These are phyloP conservation scores for Pammene fasciana DNA, from an alignment of 2,888 invertebrate species.

Conservation along the genomic window DNA sequence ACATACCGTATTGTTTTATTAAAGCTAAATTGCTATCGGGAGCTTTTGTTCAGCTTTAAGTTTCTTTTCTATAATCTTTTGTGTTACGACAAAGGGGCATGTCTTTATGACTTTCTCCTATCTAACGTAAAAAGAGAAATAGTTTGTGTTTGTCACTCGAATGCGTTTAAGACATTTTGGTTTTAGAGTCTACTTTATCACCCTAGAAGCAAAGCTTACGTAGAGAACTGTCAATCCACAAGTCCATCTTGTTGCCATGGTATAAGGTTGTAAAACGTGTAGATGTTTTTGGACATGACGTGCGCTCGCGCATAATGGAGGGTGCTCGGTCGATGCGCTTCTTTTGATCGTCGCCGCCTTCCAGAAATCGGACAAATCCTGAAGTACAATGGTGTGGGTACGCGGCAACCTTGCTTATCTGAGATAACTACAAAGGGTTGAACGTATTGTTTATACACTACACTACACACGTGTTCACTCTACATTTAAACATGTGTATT, in stretches of 20 bases:
- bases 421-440: conserved; percentile 12
- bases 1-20: conserved; percentile 3
- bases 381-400: conserved; percentile 43
- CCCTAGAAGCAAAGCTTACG: conserved; percentile 30
- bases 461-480: background rate
- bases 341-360: conserved; percentile 53
- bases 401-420: conserved; percentile 26
- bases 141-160: background rate
- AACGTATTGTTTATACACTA: conserved; percentile 1
- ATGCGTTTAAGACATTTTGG: background rate
- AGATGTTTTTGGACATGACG: conserved; percentile 43
- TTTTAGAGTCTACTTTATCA: conserved; percentile 5
- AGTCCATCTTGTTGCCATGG: background rate
- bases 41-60: conserved; percentile 7
- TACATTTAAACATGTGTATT: background rate
- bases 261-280: background rate
- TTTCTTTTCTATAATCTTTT: background rate
- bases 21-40: conserved; percentile 12
- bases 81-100: background rate
- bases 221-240: background rate
- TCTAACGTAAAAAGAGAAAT: conserved; percentile 2
- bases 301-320: conserved; percentile 50
- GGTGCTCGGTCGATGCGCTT: conserved; percentile 41
- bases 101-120: conserved; percentile 17
- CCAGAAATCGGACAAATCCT: conserved; percentile 48